These are phyloP conservation scores for Epinephelus awoara DNA, from an alignment of 2,797 vertebrate species.

Conservation along the genomic window DNA sequence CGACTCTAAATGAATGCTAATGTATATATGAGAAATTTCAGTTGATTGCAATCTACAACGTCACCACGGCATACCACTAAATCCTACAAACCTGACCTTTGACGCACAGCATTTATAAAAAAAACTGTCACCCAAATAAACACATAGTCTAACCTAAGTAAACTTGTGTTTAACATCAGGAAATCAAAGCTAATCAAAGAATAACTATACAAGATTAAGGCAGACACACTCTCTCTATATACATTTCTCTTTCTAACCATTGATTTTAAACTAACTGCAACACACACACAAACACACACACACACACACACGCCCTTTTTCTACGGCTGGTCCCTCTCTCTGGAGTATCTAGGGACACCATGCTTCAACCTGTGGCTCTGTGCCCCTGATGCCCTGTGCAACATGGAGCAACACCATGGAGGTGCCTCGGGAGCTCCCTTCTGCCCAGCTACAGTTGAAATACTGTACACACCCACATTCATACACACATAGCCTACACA, in stretches of 20 bases:
- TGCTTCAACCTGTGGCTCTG: constrained; percentile 26
- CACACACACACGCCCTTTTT: not conserved
- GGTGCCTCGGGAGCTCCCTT: constrained; percentile 35
- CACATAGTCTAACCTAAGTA: not conserved
- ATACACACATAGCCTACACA: not conserved
- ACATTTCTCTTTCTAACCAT: too few relatives aligned
- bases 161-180: not conserved
- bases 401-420: constrained; percentile 42
- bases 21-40: too few relatives aligned
- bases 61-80: too few relatives aligned
- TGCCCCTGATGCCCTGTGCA: constrained; percentile 24
- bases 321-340: constrained; percentile 17
- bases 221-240: not conserved
- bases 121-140: not conserved
- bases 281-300: not conserved
- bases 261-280: too few relatives aligned
- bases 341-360: constrained; percentile 2
- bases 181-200: not conserved
- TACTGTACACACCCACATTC: constrained; percentile 14
- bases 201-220: not conserved
- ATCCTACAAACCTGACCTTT: too few relatives aligned
- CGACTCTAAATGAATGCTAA: not conserved
- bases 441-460: constrained; percentile 31
- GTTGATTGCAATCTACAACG: too few relatives aligned
- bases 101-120: too few relatives aligned